Evolutionary conservation across 2,113 vertebrate species (phyloP).

Genomic region (Nycticryphes semicollaris): DNA sequence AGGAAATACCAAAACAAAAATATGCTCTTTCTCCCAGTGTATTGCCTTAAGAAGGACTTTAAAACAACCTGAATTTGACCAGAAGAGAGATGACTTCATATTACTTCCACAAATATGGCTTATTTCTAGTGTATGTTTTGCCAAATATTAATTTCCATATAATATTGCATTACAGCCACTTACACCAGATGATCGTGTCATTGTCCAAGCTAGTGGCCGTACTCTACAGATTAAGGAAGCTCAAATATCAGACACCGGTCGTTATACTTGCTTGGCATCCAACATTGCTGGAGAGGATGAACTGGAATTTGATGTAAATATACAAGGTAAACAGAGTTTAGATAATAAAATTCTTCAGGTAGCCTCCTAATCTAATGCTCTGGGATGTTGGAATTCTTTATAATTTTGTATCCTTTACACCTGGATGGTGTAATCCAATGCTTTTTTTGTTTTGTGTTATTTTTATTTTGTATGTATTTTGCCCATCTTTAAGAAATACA

Average conservation of each 20-base stretch:
- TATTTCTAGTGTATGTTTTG: background rate
- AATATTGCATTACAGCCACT: slow-evolving; percentile 79
- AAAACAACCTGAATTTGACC: background rate
- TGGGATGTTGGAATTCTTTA: background rate
- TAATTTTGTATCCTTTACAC: background rate
- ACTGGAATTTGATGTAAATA: slow-evolving; percentile 97
- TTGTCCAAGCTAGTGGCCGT: slow-evolving; percentile 80
- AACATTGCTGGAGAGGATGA: slow-evolving; percentile 96
- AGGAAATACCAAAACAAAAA: background rate
- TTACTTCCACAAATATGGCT: background rate
- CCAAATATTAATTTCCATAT: background rate
- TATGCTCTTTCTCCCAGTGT: background rate
- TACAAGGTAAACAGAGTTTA: slow-evolving; percentile 89
- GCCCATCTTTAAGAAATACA: background rate
- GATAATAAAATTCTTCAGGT: background rate
- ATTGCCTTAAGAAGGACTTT: background rate
- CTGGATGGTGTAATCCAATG: background rate
- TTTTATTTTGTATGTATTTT: background rate
- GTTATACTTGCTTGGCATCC: slow-evolving; percentile 92
- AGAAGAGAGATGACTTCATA: background rate
- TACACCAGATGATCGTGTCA: slow-evolving; percentile 76
- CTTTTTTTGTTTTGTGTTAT: background rate
- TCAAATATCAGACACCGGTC: slow-evolving; percentile 90
- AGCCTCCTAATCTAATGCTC: background rate
- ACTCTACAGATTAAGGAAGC: slow-evolving; percentile 86